Base-by-base conservation (phyloP, 2,888 invertebrate species). In the Bursaphelenchus okinawaensis region DNA sequence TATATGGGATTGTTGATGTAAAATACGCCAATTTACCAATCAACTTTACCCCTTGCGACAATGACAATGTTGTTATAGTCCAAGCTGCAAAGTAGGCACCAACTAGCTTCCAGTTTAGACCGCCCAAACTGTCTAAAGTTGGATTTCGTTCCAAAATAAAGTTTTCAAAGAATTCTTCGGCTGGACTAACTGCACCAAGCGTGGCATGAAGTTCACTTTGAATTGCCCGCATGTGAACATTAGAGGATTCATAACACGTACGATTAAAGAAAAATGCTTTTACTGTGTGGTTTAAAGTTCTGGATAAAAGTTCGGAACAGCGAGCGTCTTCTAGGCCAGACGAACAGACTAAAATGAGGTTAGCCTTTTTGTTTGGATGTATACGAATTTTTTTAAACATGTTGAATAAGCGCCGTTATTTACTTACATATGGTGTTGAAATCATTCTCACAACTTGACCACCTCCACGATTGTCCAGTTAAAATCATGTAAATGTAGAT, bases 21-120 rank as follows among this genome's bases (percentile, higher is more conserved):
- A 75, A 65, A 62, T 70, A 59, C 12, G 67, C 60, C n/a, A 68
- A 29, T 4, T 57, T 55, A n/a, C 67, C 74, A 40, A 69, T 73
- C 19, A 70, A 60, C 20, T 76, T 71, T 22, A 77, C 70, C 8
- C 77, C 79, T 52, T 75, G 71, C 62, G 68, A 70, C 28, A 79
- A 66, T 20, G 69, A 69, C 24, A 73, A 28, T 19, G 68, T 68
- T 2, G 68, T 71, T 19, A 74, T 63, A 3, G 68, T 26, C 79
- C 79, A 71, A 1, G 72, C 71, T 22, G 73, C 8, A 22, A 62
- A 62, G 20, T 70, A 70, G 16, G 70, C 65, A n/a, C 63, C 19
- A 24, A 73, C 31, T 16, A 68, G 61, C 4, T 66, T 68, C 59
- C 51, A 63, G 57, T 76, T 78, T 8, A 78, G 55, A 0, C 57